phyloP scores from a whole-genome alignment of 2,888 invertebrate species.

The Andrena marginata region DNA sequence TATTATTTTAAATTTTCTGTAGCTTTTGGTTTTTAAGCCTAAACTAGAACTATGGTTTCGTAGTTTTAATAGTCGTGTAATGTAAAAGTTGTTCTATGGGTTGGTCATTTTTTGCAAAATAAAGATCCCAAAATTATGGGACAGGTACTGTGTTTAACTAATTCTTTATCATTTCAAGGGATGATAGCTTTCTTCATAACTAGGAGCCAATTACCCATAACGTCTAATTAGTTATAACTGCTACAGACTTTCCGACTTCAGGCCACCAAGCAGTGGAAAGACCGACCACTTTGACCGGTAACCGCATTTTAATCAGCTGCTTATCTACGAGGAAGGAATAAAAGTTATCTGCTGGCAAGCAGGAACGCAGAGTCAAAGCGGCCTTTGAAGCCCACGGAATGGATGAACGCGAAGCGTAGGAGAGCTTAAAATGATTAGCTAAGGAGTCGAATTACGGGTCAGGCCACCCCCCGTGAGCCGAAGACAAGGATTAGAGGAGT shows the following conservation, averaged over 20 bases:
- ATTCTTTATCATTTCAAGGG: no score
- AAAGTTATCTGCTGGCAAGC: constrained; percentile 25
- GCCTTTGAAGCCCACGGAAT: constrained; percentile 43
- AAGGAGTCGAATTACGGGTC: constrained; percentile 58
- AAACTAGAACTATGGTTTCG: no score
- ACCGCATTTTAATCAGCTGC: constrained; percentile 33
- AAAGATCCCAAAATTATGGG: no score
- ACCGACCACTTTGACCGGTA: constrained; percentile 28
- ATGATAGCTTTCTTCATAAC: no score
- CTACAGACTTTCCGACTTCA: neutral
- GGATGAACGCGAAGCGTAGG: constrained; percentile 8
- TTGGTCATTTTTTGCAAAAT: no score
- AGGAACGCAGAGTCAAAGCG: constrained; percentile 31
- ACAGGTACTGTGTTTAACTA: no score
- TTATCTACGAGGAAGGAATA: constrained; percentile 18
- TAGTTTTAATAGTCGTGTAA: no score
- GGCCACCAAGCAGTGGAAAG: neutral
- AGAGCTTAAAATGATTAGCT: constrained; percentile 56
- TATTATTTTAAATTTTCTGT: no score
- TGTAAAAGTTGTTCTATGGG: no score
- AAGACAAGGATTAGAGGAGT: constrained; percentile 61
- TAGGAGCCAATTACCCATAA: neutral
- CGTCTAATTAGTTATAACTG: neutral
- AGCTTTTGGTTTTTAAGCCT: no score
- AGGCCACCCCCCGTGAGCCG: constrained; percentile 7